Conservation (phyloP, 1,140 invertebrate species). For the Cepaea nemoralis region DNA sequence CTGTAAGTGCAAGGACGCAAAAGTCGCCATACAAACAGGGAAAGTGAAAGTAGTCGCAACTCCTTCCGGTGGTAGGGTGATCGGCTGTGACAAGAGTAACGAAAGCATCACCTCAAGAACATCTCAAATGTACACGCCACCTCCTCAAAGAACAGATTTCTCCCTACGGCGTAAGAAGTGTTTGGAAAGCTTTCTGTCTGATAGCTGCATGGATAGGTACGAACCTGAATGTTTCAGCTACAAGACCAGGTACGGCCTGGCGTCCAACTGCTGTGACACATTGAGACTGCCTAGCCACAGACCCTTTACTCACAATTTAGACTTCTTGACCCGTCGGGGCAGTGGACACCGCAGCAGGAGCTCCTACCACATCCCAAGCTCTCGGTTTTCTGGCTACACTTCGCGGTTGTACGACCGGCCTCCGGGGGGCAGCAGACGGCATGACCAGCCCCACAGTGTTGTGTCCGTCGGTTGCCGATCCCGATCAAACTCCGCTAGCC, state of each 20-base stretch:
- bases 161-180: neutral
- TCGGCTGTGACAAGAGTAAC: neutral
- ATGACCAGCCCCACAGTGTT: too few relatives aligned
- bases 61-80: neutral
- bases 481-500: too few relatives aligned
- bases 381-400: neutral
- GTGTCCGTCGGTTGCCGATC: too few relatives aligned
- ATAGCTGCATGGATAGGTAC: conserved; percentile 3
- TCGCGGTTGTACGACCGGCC: too few relatives aligned
- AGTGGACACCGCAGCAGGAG: neutral
- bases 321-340: neutral
- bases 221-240: neutral
- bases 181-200: neutral
- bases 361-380: neutral
- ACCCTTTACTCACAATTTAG: neutral
- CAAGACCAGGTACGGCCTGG: neutral
- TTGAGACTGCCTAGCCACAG: neutral
- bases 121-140: neutral
- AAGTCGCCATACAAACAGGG: neutral
- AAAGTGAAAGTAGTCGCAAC: neutral
- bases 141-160: neutral
- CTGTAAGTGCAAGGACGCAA: neutral
- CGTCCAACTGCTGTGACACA: neutral
- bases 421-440: too few relatives aligned
- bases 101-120: neutral